Base-by-base conservation (phyloP, 92 coral and sea anemone genomes). In the Montipora capitata region DNA sequence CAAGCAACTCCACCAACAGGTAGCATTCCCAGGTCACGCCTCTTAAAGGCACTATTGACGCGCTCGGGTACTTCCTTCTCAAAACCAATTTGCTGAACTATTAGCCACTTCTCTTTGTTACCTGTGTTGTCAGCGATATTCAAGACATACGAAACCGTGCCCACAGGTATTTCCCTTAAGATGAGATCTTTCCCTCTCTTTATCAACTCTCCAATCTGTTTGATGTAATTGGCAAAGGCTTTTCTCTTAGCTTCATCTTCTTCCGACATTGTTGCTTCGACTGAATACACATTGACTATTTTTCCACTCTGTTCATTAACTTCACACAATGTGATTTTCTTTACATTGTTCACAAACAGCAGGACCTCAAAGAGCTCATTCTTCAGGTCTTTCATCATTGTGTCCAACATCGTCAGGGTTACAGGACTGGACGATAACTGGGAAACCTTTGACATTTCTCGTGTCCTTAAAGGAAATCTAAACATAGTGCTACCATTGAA, bases 1-100 rank as follows among this genome's bases (percentile, higher is more conserved):
- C 89, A 65, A 4, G 98, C 95, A 16, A 91, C 94, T 2, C 98
- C 98, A 16, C 96, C 98, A 10, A 94, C 87, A 16, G 98, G 98
- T 52, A 95, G 93, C 77, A 95, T 82, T 5, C 94, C 93, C 20
- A 90, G 88, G 10, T 89, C 90, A 2, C 74, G 82, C 18, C 44
- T 58, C 51, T 44, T 51, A 70, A 89, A 89, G 18, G 96, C 96
- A 6, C 74, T 11, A 2, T 41, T 68, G n/a, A 79, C 61, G 10
- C 64, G 6, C 9, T 42, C 58, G 11, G 58, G 44, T 4, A 79
- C 68, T 20, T 58, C 40, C 56, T 58, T 14, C 62, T 85, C 91
- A 86, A 91, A 88, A 8, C 98, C 98, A 35, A 88, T 82, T 73
- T 93, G 87, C 68, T 95, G 98, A n/a, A 81, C 90, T 17, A 90